A percentile compares a stretch with the other conserved stretches of the same genome.
Evolutionary conservation across 2,888 invertebrate genomes (phyloP).

Genomic region (Stenodema calcarata): DNA sequence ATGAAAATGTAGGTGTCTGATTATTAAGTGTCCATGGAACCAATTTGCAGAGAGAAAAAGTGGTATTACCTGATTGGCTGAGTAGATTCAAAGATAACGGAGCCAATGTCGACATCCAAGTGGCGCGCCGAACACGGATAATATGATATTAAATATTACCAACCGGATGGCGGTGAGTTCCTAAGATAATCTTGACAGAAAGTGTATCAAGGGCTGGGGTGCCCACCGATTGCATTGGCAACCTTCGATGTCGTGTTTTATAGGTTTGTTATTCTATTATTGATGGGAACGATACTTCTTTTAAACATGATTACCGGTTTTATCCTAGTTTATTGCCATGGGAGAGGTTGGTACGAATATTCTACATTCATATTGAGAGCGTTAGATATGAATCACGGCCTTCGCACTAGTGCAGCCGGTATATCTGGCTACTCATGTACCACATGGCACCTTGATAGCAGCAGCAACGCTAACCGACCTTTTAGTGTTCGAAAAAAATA

Average conservation of each 20-base stretch:
- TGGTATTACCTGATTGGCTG: neutral
- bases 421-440: neutral
- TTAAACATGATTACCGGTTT: neutral
- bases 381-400: neutral
- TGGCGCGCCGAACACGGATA: neutral
- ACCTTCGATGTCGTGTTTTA: constrained; percentile 26
- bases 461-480: neutral
- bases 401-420: neutral
- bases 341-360: neutral
- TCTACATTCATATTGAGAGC: neutral
- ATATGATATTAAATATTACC: constrained; percentile 10
- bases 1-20: too few relatives aligned
- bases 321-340: constrained; percentile 17
- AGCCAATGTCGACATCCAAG: neutral
- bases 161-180: neutral
- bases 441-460: neutral
- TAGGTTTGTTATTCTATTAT: constrained; percentile 17
- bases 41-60: neutral
- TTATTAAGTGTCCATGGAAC: too few relatives aligned
- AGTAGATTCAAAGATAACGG: constrained; percentile 1
- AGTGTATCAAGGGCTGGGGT: constrained; percentile 19
- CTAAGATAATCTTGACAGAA: neutral
- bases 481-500: neutral
- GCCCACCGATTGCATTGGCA: constrained; percentile 2
- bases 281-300: constrained; percentile 5